Conservation (phyloP, 2,888 invertebrate species). For the Hypsopygia costalis region DNA sequence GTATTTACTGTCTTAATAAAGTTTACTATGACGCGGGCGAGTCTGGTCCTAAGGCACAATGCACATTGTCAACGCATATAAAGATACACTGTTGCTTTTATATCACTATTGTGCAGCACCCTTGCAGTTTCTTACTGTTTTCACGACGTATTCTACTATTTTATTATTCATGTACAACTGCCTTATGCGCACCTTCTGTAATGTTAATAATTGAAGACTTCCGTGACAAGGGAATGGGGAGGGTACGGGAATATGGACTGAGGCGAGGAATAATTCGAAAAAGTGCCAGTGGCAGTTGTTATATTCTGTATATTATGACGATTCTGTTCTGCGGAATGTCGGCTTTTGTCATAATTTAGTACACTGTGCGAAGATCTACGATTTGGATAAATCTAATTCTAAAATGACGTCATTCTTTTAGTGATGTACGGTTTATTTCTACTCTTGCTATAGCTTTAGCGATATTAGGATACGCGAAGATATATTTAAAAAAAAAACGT, state of each 20-base stretch:
- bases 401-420: too few relatives aligned
- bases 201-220: conserved; percentile 72
- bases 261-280: conserved; percentile 41
- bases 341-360: neutral
- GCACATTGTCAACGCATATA: conserved; percentile 73
- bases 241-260: conserved; percentile 31
- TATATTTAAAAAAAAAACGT: too few relatives aligned
- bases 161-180: conserved; percentile 74
- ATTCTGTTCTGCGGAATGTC: neutral
- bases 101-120: conserved; percentile 64
- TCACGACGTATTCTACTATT: conserved; percentile 64
- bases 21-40: neutral
- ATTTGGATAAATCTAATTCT: too few relatives aligned
- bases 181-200: conserved; percentile 59
- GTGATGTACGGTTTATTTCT: too few relatives aligned
- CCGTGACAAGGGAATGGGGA: conserved; percentile 49
- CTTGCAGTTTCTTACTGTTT: conserved; percentile 65
- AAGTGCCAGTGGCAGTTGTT: conserved; percentile 20
- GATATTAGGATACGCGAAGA: too few relatives aligned
- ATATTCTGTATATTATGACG: neutral
- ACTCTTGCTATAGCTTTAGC: too few relatives aligned
- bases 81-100: conserved; percentile 75
- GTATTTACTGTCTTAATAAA: too few relatives aligned
- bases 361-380: too few relatives aligned
- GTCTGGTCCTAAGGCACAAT: conserved; percentile 54